Evolutionary conservation across 1,140 invertebrate genomes (phyloP), one percentile per base, ranked within the genome.

Genomic region (Hylaeus volcanicus): DNA sequence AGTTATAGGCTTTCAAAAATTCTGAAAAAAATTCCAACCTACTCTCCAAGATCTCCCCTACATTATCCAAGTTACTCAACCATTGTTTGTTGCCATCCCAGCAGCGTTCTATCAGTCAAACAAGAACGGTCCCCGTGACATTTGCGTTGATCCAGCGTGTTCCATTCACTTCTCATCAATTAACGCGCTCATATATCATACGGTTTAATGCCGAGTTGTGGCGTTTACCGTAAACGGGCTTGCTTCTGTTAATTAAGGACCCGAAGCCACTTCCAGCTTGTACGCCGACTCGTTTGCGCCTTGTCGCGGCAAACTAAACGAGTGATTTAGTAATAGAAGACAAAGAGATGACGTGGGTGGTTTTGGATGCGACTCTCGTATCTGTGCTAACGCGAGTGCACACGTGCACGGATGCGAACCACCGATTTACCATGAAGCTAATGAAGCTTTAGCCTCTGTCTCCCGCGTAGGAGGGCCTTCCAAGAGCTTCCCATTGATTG

Each of bases 301-400:
- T 56, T 58, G n/a, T 55, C 58, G 41, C 26, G 74, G 12, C 39
- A 55, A 68, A 86, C 74, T 66, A 83, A 87, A 87, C 83, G 74
- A 63, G n/a, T 73, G 48, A 82, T 65, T 76, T 45, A 74, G 71
- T 83, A 86, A 89, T 74, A 77, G 73, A 72, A 83, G 75, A 90
- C 86, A 89, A 89, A 88, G 82, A 80, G 70, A 68, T 83, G 80
- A 85, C 85, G 85, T 84, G 84, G 82, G 79, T 86, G 83, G 86
- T 68, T 82, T 77, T 72, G 71, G 63, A 64, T 63, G 78, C 72
- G 68, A 71, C 41, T 26, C 56, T 55, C 26, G 64, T 48, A 56
- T 74, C 65, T 51, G 61, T 70, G 68, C 65, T 61, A 26, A 45
- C 43, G 43, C 43, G 43, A 48, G 14, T 37, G 71, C 58, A 58